Evolutionary conservation across 1,140 invertebrate genomes (phyloP).

Genomic region (Danaus plexippus): DNA sequence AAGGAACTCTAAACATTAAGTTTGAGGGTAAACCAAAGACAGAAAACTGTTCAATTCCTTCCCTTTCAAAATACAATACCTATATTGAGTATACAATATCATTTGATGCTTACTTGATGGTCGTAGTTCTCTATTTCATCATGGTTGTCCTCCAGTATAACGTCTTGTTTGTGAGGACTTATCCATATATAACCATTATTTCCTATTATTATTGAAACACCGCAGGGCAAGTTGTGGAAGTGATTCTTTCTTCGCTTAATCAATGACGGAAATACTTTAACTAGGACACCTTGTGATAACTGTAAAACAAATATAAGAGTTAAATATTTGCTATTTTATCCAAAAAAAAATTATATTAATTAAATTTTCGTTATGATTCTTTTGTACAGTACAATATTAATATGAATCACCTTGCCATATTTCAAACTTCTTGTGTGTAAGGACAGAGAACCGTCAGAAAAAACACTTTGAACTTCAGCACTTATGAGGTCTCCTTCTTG

Average conservation of each 20-base stretch:
- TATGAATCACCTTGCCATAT: slow-evolving; percentile 88
- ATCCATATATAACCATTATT: slow-evolving; percentile 99
- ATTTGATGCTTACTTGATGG: slow-evolving; percentile 30
- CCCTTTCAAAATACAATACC: too few species aligned
- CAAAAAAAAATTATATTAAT: too few species aligned
- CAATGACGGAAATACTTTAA: slow-evolving; percentile 94
- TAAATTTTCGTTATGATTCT: too few species aligned
- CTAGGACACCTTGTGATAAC: slow-evolving; percentile 80
- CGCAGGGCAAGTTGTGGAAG: slow-evolving; percentile 94
- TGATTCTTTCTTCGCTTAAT: slow-evolving; percentile 96
- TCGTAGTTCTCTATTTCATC: slow-evolving; percentile 38
- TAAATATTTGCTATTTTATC: background rate
- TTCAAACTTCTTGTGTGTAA: slow-evolving; percentile 96
- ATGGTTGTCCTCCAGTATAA: slow-evolving; percentile 30
- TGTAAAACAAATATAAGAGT: slow-evolving; percentile 29
- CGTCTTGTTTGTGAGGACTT: slow-evolving; percentile 72
- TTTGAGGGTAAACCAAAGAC: too few species aligned
- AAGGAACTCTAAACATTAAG: background rate
- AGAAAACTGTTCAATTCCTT: too few species aligned
- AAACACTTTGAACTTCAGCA: slow-evolving; percentile 96
- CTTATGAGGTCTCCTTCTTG: slow-evolving; percentile 97
- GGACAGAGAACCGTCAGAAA: slow-evolving; percentile 91
- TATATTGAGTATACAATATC: background rate
- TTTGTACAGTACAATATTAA: background rate
- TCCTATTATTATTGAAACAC: slow-evolving; percentile 93